Percentiles rank a stretch among this genome's conserved stretches.
phyloP scores from a whole-genome alignment of 2,888 invertebrate species.

The Erannis defoliaria region DNA sequence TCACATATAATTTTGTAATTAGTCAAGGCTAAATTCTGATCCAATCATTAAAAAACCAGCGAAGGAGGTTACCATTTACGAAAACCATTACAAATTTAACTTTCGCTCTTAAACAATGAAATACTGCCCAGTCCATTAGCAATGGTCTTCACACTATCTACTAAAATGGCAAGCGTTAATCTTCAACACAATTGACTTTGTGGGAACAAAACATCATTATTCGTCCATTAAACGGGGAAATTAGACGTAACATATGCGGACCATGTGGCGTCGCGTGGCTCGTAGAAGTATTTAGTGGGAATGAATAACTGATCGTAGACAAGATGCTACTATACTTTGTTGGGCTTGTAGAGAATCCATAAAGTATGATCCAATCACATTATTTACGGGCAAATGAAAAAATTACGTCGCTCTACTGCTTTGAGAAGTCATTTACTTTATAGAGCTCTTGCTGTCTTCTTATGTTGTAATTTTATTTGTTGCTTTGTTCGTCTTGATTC shows the following conservation, averaged over 20 bases:
- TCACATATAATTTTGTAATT: no score
- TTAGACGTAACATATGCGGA: slow-evolving; percentile 71
- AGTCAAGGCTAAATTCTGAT: no score
- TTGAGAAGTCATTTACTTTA: no score
- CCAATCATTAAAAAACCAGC: no score
- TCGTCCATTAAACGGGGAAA: slow-evolving; percentile 58
- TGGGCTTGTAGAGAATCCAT: background rate
- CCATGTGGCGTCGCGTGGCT: slow-evolving; percentile 67
- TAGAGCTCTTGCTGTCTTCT: no score
- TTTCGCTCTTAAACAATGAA: background rate
- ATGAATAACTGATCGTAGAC: background rate
- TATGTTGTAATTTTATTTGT: no score
- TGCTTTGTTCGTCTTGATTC: no score
- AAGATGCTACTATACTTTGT: background rate
- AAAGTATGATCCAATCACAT: background rate
- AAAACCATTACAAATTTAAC: background rate
- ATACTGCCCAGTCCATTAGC: slow-evolving; percentile 21
- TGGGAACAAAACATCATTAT: slow-evolving; percentile 60
- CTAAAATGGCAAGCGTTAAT: slow-evolving; percentile 35
- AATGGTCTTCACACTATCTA: slow-evolving; percentile 34
- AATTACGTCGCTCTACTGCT: no score
- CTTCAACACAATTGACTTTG: slow-evolving; percentile 48
- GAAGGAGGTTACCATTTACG: background rate
- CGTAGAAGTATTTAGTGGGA: slow-evolving; percentile 10
- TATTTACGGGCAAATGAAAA: background rate